These are phyloP conservation scores for Electrona antarctica DNA, from an alignment of 2,113 vertebrate species.

Conservation along the genomic window DNA sequence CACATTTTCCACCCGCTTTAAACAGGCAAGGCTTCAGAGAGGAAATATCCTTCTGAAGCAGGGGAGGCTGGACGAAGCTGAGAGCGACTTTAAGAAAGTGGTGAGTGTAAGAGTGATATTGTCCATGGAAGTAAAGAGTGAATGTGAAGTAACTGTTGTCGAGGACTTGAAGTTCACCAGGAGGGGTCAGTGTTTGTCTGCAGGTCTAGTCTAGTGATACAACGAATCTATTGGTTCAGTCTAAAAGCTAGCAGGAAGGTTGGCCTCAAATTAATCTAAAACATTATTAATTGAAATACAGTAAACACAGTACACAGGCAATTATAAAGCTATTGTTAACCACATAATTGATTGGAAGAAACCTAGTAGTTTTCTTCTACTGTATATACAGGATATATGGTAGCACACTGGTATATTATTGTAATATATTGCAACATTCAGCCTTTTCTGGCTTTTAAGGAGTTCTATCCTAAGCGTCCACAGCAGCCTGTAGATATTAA, in stretches of 20 bases:
- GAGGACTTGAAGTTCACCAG: constrained; percentile 41
- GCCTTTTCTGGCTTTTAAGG: too few species aligned
- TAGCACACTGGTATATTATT: too few species aligned
- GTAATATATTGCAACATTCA: too few species aligned
- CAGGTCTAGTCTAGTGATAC: neutral
- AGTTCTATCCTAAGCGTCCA: too few species aligned
- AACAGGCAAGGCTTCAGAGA: constrained; percentile 93
- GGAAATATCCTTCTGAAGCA: constrained; percentile 94
- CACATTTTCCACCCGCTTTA: neutral
- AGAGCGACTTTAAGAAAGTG: constrained; percentile 95
- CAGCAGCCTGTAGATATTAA: too few species aligned
- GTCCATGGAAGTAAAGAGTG: neutral
- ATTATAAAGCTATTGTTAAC: neutral
- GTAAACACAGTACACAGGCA: neutral
- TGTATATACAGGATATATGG: too few species aligned
- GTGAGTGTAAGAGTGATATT: constrained; percentile 75
- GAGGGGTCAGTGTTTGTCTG: constrained; percentile 62
- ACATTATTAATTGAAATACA: too few species aligned
- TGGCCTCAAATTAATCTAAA: neutral
- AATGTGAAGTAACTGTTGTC: neutral
- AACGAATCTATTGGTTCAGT: neutral
- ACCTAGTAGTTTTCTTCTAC: too few species aligned
- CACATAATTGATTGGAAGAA: neutral
- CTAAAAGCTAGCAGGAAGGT: neutral
- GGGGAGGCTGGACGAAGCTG: constrained; percentile 94